A percentile compares a stretch with the other conserved stretches of the same genome.
phyloP scores from a whole-genome alignment of 2,113 vertebrate genomes.

The Beaufortia kweichowensis region DNA sequence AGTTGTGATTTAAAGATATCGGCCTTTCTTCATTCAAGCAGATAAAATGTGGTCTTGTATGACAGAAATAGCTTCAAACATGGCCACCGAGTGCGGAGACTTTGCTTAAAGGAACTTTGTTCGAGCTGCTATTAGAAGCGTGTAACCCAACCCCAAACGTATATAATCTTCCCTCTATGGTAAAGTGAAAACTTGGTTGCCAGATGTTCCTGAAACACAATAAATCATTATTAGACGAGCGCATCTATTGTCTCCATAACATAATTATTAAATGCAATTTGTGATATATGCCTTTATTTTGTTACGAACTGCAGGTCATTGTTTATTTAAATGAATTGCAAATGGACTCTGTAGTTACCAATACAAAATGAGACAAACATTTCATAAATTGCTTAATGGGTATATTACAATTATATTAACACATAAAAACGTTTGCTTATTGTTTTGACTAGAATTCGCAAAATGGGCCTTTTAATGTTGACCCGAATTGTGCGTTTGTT shows the following conservation, averaged over 20 bases:
- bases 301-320: too few species aligned
- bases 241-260: background rate
- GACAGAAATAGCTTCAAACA: too few species aligned
- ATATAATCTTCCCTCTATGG: background rate
- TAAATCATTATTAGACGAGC: background rate
- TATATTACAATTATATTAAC: background rate
- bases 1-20: too few species aligned
- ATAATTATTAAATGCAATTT: background rate
- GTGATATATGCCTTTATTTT: background rate
- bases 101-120: too few species aligned
- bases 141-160: constrained; percentile 24
- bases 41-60: too few species aligned
- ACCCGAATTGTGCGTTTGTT: background rate
- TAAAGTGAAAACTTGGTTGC: background rate
- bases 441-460: background rate
- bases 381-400: background rate
- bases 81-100: too few species aligned
- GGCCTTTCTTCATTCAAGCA: too few species aligned
- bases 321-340: too few species aligned
- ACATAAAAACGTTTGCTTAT: background rate
- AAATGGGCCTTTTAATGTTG: background rate
- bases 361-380: background rate
- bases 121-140: constrained; percentile 45
- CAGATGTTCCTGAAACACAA: background rate
- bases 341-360: background rate